Evolutionary conservation across 2,113 vertebrate genomes (phyloP).

Genomic region (Callaeas wilsoni): DNA sequence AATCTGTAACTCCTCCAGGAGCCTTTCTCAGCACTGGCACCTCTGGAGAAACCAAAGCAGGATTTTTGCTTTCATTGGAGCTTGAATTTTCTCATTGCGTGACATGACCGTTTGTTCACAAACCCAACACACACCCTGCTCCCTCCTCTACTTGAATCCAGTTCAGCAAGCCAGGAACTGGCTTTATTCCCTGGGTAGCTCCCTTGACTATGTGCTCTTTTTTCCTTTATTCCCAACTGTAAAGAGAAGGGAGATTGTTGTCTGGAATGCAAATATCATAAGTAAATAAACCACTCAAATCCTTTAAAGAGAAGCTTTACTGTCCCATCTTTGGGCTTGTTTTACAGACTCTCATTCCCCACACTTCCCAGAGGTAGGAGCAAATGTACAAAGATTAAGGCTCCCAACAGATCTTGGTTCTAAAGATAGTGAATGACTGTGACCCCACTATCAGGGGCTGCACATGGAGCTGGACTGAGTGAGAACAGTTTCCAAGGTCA

Average conservation of each 20-base stretch:
- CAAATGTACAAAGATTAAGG: neutral
- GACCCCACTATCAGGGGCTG: neutral
- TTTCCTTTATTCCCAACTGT: constrained; percentile 25
- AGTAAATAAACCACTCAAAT: constrained; percentile 48
- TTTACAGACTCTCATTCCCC: neutral
- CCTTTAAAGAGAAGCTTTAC: constrained; percentile 27
- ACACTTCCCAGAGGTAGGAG: neutral
- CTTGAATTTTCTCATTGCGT: constrained; percentile 40
- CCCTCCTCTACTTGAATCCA: constrained; percentile 2
- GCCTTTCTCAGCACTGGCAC: constrained; percentile 7
- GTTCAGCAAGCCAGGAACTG: constrained; percentile 13
- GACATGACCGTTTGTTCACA: constrained; percentile 18
- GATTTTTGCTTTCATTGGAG: constrained; percentile 43
- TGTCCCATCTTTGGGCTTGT: neutral
- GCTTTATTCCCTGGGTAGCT: constrained; percentile 35
- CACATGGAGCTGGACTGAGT: neutral
- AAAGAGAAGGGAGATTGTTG: constrained; percentile 20
- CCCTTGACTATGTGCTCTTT: constrained; percentile 11
- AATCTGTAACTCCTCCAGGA: constrained; percentile 31
- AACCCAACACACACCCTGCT: neutral
- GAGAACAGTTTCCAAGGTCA: neutral
- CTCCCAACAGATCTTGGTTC: neutral
- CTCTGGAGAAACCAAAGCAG: constrained; percentile 38
- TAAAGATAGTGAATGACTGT: neutral
- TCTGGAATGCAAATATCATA: neutral